Evolutionary conservation across 92 coral and sea anemone genomes (phyloP).

Genomic region (Porites rus): DNA sequence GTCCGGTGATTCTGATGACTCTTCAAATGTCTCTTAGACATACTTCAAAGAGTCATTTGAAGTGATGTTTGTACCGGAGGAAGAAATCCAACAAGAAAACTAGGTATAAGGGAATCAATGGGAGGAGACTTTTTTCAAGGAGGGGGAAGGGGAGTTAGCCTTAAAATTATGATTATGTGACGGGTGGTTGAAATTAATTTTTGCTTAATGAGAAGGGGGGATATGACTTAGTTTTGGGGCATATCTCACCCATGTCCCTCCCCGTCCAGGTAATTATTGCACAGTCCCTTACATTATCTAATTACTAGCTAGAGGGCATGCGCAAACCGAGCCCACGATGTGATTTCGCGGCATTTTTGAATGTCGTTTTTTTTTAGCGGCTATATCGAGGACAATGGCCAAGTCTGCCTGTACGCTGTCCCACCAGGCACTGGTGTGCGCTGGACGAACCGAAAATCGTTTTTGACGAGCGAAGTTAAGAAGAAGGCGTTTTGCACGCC

Average conservation of each 20-base stretch:
- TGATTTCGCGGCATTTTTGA: too few relatives aligned
- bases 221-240: constrained; percentile 1
- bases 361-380: too few relatives aligned
- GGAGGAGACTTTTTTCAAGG: constrained; percentile 3
- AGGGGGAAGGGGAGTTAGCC: not conserved
- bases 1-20: not conserved
- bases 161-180: constrained; percentile 1
- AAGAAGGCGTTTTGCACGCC: too few relatives aligned
- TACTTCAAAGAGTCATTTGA: constrained; percentile 10
- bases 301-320: too few relatives aligned
- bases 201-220: not conserved
- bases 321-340: too few relatives aligned
- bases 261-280: too few relatives aligned
- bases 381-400: too few relatives aligned
- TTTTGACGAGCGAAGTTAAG: too few relatives aligned
- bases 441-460: too few relatives aligned
- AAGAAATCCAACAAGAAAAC: not conserved
- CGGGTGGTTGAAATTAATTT: not conserved
- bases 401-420: too few relatives aligned
- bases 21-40: not conserved
- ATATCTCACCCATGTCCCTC: not conserved
- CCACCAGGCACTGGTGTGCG: too few relatives aligned
- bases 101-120: constrained; percentile 7
- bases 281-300: too few relatives aligned
- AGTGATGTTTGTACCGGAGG: constrained; percentile 19